Conservation (phyloP, 2,797 vertebrate species). For the Hypotaenidia okinawae region DNA sequence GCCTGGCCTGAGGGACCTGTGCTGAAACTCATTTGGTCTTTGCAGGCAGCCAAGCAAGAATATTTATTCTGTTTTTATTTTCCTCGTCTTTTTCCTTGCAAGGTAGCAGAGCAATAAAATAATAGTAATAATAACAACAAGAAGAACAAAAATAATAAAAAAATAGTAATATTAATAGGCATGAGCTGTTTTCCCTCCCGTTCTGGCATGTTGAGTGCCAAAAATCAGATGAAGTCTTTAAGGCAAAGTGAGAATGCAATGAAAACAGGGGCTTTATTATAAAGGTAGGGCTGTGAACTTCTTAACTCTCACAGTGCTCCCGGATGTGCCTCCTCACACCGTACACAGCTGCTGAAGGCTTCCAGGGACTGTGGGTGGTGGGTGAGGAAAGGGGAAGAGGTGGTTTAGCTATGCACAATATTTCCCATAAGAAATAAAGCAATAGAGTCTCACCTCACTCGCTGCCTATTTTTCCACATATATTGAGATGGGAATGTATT, state of each 20-base stretch:
- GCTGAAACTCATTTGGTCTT: neutral
- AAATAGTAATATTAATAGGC: neutral
- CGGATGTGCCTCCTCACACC: conserved; percentile 23
- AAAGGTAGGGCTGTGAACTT: conserved; percentile 52
- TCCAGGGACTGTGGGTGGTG: conserved; percentile 62
- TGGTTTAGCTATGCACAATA: conserved; percentile 53
- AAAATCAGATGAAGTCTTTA: conserved; percentile 12
- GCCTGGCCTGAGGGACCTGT: neutral
- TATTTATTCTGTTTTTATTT: neutral
- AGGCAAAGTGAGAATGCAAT: conserved; percentile 29
- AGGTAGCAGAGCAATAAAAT: conserved; percentile 25
- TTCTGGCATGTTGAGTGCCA: conserved; percentile 52
- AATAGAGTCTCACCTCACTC: conserved; percentile 48
- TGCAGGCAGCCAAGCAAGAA: neutral
- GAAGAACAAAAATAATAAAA: conserved; percentile 7
- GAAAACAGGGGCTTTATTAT: conserved; percentile 60
- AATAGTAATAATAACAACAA: neutral
- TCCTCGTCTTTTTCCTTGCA: neutral
- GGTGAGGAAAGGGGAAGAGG: conserved; percentile 41
- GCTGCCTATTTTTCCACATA: conserved; percentile 55
- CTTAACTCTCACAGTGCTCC: conserved; percentile 11
- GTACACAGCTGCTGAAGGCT: conserved; percentile 29
- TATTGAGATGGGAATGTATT: conserved; percentile 52
- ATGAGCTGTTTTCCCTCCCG: neutral
- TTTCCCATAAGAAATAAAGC: conserved; percentile 68